These are phyloP conservation scores for Falcunculus frontatus DNA, from an alignment of 2,113 vertebrate species.

Conservation along the genomic window DNA sequence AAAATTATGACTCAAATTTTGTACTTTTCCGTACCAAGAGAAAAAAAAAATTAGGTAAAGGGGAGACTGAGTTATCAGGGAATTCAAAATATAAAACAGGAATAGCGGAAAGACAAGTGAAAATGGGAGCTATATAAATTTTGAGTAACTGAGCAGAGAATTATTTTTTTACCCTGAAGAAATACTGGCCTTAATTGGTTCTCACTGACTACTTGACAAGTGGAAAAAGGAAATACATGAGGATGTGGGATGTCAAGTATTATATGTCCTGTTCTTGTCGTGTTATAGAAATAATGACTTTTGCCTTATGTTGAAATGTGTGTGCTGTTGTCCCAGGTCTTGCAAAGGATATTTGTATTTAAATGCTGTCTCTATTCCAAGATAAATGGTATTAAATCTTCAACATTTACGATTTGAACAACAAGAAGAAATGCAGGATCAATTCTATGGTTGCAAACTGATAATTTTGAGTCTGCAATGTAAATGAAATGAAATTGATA, in stretches of 20 bases:
- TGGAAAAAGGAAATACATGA: neutral
- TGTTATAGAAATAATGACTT: neutral
- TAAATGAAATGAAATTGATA: neutral
- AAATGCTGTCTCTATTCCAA: neutral
- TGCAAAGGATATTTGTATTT: neutral
- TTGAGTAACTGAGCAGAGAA: neutral
- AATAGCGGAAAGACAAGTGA: neutral
- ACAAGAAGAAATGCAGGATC: neutral
- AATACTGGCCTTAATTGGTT: neutral
- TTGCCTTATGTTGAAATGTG: neutral
- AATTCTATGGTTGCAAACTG: neutral
- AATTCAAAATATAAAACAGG: neutral
- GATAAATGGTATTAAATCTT: neutral
- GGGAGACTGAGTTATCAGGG: neutral
- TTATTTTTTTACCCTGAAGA: neutral
- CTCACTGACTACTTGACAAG: neutral
- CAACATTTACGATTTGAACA: neutral
- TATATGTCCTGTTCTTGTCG: neutral
- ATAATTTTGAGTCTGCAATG: neutral
- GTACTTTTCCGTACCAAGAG: neutral
- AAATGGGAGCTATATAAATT: neutral
- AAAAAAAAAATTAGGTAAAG: neutral
- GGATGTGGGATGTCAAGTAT: neutral
- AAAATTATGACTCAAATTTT: neutral
- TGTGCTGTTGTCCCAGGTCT: neutral